Percentiles rank a stretch among this genome's conserved stretches.
Conservation (phyloP, 92 coral and sea anemone genomes). For the Palythoa caribaeorum region DNA sequence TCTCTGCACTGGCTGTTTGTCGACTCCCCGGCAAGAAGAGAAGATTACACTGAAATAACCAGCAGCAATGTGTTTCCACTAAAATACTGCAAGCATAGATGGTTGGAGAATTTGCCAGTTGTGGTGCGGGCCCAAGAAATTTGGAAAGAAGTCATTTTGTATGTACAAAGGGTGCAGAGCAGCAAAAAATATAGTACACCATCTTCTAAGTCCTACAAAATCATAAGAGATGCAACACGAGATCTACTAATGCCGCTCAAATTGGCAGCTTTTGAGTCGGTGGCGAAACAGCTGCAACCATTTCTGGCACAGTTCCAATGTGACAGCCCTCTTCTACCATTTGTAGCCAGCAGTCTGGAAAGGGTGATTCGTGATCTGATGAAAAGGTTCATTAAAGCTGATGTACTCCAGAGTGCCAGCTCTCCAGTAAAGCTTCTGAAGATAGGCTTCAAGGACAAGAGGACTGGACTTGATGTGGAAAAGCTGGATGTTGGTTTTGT, state of each 20-base stretch:
- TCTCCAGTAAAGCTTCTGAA: constrained; percentile 51
- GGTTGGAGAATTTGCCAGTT: constrained; percentile 71
- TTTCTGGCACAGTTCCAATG: constrained; percentile 45
- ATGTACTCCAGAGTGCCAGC: constrained; percentile 46
- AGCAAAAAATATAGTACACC: constrained; percentile 41
- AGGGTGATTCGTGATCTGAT: constrained; percentile 47
- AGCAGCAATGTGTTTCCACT: constrained; percentile 60
- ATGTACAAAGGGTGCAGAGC: constrained; percentile 56
- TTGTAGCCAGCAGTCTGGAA: constrained; percentile 46
- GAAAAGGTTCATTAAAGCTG: constrained; percentile 51
- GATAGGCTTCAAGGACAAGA: constrained; percentile 54
- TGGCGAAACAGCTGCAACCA: constrained; percentile 56
- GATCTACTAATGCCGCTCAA: constrained; percentile 59
- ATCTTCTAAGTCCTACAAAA: constrained; percentile 49
- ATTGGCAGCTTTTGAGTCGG: constrained; percentile 47
- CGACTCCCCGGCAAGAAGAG: constrained; percentile 70
- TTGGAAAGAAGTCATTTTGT: constrained; percentile 56
- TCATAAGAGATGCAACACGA: constrained; percentile 37
- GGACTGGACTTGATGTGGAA: constrained; percentile 42
- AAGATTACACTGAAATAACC: constrained; percentile 54
- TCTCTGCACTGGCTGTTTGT: constrained; percentile 58
- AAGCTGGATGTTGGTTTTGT: constrained; percentile 59
- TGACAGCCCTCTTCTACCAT: constrained; percentile 51
- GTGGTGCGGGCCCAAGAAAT: constrained; percentile 64
- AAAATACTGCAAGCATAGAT: constrained; percentile 65